Evolutionary conservation across 2,113 vertebrate genomes (phyloP).

Genomic region (Arenaria interpres): DNA sequence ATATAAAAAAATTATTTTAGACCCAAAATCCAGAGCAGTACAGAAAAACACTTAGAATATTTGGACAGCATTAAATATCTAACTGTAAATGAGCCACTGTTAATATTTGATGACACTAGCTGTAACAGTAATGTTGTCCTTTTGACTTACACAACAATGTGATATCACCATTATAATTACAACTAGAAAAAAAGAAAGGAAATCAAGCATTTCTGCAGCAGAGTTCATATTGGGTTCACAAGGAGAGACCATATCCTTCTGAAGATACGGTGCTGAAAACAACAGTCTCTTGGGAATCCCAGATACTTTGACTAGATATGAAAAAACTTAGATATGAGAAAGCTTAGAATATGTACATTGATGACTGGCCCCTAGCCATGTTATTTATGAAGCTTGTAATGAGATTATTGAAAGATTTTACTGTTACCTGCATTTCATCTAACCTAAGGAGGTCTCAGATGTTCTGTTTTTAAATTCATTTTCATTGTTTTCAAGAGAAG

Average conservation of each 20-base stretch:
- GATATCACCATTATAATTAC: slow-evolving; percentile 40
- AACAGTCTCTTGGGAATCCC: not conserved
- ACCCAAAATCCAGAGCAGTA: not conserved
- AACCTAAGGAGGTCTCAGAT: slow-evolving; percentile 11
- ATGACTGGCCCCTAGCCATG: not conserved
- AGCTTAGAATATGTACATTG: not conserved
- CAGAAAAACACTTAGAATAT: not conserved
- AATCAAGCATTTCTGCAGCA: not conserved
- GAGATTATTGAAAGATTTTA: slow-evolving; percentile 52
- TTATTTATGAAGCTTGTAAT: slow-evolving; percentile 8
- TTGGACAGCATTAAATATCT: slow-evolving; percentile 27
- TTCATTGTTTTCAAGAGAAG: slow-evolving; percentile 20
- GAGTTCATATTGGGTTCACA: slow-evolving; percentile 57
- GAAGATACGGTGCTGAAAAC: not conserved
- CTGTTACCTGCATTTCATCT: slow-evolving; percentile 43
- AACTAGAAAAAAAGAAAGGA: slow-evolving; percentile 17
- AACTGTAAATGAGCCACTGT: slow-evolving; percentile 18
- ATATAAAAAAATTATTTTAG: not conserved
- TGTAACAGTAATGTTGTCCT: slow-evolving; percentile 9
- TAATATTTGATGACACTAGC: slow-evolving; percentile 56
- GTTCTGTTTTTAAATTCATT: slow-evolving; percentile 42
- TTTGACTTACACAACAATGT: slow-evolving; percentile 36
- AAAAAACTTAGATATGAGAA: not conserved
- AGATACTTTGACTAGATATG: not conserved
- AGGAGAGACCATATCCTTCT: not conserved